Percentiles rank a stretch among this genome's conserved stretches.
phyloP scores from a whole-genome alignment of 1,140 invertebrate genomes.

The Papilio polyxenes region DNA sequence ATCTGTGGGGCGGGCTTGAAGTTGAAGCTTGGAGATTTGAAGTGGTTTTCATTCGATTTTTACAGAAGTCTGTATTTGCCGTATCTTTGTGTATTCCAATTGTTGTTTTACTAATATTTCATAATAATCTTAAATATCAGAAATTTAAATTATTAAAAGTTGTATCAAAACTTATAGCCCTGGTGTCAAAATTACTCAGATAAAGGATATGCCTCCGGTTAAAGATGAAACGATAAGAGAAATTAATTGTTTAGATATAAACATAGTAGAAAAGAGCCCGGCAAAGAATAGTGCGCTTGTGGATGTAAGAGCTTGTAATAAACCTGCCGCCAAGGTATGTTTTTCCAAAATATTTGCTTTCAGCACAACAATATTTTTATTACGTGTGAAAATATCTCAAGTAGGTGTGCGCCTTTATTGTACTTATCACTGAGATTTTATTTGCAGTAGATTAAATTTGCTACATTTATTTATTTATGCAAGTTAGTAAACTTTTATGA shows the following conservation, averaged over 20 bases:
- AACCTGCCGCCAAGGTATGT: conserved; percentile 78
- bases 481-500: neutral
- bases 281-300: conserved; percentile 73
- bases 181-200: conserved; percentile 24
- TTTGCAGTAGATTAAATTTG: neutral
- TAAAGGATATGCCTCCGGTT: conserved; percentile 77
- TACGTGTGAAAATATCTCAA: conserved; percentile 23
- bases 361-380: conserved; percentile 13
- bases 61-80: conserved; percentile 30
- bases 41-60: conserved; percentile 40
- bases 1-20: conserved; percentile 11
- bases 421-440: neutral
- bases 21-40: conserved; percentile 19
- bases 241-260: conserved; percentile 78
- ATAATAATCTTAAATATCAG: neutral
- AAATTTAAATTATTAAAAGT: neutral
- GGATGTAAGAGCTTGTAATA: conserved; percentile 80
- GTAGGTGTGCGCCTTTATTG: neutral
- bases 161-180: neutral
- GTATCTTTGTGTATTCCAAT: conserved; percentile 28
- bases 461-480: neutral
- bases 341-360: conserved; percentile 40
- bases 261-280: conserved; percentile 75
- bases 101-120: conserved; percentile 11
- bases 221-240: conserved; percentile 78